A percentile compares a stretch with the other conserved stretches of the same genome.
phyloP scores from a whole-genome alignment of 1,140 invertebrate species.

The Macrocentrus cingulum region DNA sequence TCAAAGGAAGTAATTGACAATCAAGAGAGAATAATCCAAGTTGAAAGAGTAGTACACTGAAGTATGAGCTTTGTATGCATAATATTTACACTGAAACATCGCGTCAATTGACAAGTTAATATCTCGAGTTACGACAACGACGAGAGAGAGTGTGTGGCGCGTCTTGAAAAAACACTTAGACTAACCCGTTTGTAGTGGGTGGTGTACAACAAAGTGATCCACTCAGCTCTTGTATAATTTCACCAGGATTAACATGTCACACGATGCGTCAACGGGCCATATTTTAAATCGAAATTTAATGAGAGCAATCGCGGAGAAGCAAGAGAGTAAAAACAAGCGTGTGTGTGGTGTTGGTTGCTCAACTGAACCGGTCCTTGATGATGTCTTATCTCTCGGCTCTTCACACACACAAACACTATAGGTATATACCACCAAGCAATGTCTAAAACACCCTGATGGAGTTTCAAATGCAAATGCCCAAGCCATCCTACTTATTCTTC shows the following conservation, averaged over 20 bases:
- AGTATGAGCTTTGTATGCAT: too few species aligned
- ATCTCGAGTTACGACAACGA: too few species aligned
- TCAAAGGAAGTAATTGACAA: too few species aligned
- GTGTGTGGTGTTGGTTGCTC: too few species aligned
- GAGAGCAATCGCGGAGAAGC: slow-evolving; percentile 3
- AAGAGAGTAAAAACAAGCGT: too few species aligned
- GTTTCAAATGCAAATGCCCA: slow-evolving; percentile 12
- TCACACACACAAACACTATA: background rate
- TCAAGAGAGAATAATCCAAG: too few species aligned
- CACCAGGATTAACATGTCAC: background rate
- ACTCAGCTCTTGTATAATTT: background rate
- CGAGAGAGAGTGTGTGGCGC: too few species aligned
- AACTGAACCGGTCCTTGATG: slow-evolving; percentile 17
- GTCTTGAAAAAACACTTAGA: background rate
- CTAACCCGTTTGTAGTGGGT: background rate
- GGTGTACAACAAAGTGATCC: background rate
- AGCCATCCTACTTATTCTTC: background rate
- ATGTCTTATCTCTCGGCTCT: background rate
- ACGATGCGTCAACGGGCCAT: background rate
- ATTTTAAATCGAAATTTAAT: slow-evolving; percentile 17
- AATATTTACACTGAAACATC: too few species aligned
- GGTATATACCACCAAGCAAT: slow-evolving; percentile 4
- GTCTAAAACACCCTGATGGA: slow-evolving; percentile 16
- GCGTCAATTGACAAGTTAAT: too few species aligned
- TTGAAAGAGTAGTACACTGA: too few species aligned